Evolutionary conservation across 2,113 vertebrate species (phyloP).

Genomic region (Lampris incognitus): DNA sequence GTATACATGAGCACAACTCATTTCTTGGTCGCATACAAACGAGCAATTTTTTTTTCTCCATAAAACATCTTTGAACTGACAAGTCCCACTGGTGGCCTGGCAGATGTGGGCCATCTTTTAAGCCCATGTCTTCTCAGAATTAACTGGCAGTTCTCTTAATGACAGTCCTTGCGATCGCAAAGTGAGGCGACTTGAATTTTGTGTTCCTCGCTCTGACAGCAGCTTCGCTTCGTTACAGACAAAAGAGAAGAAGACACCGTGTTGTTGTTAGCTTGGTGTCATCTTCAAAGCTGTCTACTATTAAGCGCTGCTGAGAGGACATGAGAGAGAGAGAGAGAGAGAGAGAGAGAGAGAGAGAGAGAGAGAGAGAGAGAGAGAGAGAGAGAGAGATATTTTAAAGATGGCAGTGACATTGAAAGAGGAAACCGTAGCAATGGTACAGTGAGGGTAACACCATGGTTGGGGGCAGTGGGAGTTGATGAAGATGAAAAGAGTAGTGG

Average conservation of each 20-base stretch:
- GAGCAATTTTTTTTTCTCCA: slow-evolving; percentile 52
- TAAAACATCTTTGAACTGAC: slow-evolving; percentile 63
- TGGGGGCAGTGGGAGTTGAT: slow-evolving; percentile 1
- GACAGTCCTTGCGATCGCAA: slow-evolving; percentile 2
- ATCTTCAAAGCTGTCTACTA: slow-evolving; percentile 33
- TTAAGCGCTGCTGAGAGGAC: slow-evolving; percentile 28
- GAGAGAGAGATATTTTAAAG: slow-evolving; percentile 54
- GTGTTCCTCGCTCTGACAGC: slow-evolving; percentile 22
- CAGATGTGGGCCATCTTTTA: slow-evolving; percentile 62
- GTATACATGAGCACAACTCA: slow-evolving; percentile 51
- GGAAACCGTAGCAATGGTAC: slow-evolving; percentile 38
- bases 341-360: not conserved
- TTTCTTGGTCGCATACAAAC: slow-evolving; percentile 69
- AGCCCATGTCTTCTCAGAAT: slow-evolving; percentile 36
- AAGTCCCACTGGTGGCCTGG: slow-evolving; percentile 34
- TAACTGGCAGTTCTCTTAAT: slow-evolving; percentile 53
- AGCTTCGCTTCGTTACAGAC: slow-evolving; percentile 21
- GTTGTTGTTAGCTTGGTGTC: not conserved
- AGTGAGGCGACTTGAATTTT: slow-evolving; percentile 16
- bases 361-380: slow-evolving; percentile 35
- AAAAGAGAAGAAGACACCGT: not conserved
- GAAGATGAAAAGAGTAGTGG: slow-evolving; percentile 21
- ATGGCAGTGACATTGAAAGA: slow-evolving; percentile 29
- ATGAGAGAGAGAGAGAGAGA: too few relatives aligned
- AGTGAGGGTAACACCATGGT: not conserved